phyloP scores from a whole-genome alignment of 2,888 invertebrate species.

The Acanthoscelides obtectus region DNA sequence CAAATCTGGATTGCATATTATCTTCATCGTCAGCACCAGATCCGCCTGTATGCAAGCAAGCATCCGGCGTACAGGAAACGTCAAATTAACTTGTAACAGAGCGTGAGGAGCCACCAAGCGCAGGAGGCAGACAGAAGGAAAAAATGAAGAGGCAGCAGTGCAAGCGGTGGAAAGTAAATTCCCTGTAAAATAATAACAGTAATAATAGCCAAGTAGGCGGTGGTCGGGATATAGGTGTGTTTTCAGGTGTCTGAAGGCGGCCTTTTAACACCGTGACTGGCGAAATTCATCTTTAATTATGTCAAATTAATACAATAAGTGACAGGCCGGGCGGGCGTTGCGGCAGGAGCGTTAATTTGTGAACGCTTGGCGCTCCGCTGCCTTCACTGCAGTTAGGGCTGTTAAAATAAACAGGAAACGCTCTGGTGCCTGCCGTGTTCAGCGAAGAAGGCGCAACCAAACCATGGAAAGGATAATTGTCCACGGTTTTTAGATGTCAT shows the following conservation, averaged over 20 bases:
- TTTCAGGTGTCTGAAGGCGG: not conserved
- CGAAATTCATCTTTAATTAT: constrained; percentile 26
- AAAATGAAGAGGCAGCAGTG: not conserved
- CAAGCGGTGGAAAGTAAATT: not conserved
- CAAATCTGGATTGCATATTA: constrained; percentile 3
- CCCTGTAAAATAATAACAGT: not conserved
- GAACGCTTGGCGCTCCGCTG: not conserved
- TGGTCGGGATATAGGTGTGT: not conserved
- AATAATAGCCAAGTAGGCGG: not conserved
- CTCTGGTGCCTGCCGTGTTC: not conserved
- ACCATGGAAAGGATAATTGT: not conserved
- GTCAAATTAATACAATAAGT: constrained; percentile 33
- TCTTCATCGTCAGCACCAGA: not conserved
- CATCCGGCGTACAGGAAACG: not conserved
- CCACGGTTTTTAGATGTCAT: not conserved
- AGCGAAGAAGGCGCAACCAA: not conserved
- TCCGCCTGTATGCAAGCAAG: not conserved
- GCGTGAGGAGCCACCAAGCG: not conserved
- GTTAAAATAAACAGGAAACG: not conserved
- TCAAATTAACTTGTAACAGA: not conserved
- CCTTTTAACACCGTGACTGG: constrained; percentile 17
- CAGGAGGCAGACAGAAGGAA: not conserved
- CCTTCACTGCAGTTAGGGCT: not conserved
- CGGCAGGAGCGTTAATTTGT: constrained; percentile 19
- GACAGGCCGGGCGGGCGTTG: constrained; percentile 26